Conservation (phyloP, 2,888 invertebrate genomes). For the Caenorhabditis macrosperma region DNA sequence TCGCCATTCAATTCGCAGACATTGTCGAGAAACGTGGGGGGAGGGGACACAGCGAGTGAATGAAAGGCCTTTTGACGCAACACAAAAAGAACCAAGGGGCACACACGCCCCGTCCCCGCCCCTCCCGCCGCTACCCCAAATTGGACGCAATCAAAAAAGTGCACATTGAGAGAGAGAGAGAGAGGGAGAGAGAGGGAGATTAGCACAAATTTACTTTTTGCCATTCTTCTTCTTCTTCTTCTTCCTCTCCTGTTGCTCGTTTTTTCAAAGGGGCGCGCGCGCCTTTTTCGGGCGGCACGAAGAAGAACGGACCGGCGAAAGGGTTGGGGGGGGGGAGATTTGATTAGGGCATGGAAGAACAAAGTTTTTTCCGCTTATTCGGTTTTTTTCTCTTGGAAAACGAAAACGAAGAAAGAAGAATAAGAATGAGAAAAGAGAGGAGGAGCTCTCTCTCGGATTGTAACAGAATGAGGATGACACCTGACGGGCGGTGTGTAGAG, state of each 20-base stretch:
- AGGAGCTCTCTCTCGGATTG: conserved; percentile 32
- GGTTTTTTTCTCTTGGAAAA: neutral
- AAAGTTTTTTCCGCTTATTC: neutral
- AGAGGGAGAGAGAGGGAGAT: too few relatives aligned
- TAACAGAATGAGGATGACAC: conserved; percentile 43
- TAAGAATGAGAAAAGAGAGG: conserved; percentile 12
- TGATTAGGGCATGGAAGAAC: neutral
- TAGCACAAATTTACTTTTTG: conserved; percentile 27
- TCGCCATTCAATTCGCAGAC: too few relatives aligned
- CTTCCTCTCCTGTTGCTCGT: too few relatives aligned
- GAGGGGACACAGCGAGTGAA: too few relatives aligned
- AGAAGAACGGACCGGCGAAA: neutral
- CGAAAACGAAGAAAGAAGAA: conserved; percentile 11
- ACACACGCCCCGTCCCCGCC: neutral
- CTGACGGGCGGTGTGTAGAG: conserved; percentile 35
- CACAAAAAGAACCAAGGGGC: too few relatives aligned
- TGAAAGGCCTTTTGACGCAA: neutral
- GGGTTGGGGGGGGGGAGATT: neutral
- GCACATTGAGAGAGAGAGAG: too few relatives aligned
- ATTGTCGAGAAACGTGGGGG: too few relatives aligned
- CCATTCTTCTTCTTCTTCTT: too few relatives aligned
- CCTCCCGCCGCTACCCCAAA: neutral
- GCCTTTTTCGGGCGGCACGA: neutral
- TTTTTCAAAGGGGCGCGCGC: too few relatives aligned
- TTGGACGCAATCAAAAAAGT: conserved; percentile 30